Conservation (phyloP, 2,888 invertebrate species). For the Eretmocerus hayati region DNA sequence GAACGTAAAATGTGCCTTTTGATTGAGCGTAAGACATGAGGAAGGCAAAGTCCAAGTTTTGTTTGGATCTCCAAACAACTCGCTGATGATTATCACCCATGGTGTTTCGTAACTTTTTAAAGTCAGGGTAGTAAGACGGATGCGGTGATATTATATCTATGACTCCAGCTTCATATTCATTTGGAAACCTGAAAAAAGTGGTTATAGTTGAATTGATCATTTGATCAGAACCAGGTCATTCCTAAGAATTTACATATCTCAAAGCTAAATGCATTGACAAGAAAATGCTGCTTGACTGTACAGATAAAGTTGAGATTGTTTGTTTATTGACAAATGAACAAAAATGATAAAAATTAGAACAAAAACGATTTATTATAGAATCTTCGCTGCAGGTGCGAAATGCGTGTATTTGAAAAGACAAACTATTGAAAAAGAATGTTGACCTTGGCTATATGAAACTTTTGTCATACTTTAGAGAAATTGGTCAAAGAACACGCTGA, state of each 20-base stretch:
- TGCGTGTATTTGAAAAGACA: no score
- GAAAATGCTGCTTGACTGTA: background rate
- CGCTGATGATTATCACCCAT: conserved; percentile 81
- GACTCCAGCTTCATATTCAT: conserved; percentile 68
- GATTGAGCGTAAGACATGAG: conserved; percentile 90
- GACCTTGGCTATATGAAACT: no score
- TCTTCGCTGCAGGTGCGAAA: no score
- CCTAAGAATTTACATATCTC: no score
- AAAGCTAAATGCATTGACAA: conserved; percentile 9
- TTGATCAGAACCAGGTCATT: no score
- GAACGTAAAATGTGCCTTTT: conserved; percentile 82
- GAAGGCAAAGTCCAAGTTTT: conserved; percentile 89
- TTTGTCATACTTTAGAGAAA: no score
- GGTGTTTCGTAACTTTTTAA: conserved; percentile 67
- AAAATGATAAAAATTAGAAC: no score
- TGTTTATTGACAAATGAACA: no score
- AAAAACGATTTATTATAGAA: no score
- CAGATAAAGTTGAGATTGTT: background rate
- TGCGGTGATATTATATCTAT: conserved; percentile 86
- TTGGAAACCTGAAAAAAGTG: conserved; percentile 58
- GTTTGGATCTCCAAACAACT: conserved; percentile 88
- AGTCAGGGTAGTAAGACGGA: conserved; percentile 79
- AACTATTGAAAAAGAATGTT: no score
- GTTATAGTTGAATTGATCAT: no score
- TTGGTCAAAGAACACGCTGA: no score